Evolutionary conservation across 2,797 vertebrate species (phyloP).

Genomic region (Paedocypris micromegethes): DNA sequence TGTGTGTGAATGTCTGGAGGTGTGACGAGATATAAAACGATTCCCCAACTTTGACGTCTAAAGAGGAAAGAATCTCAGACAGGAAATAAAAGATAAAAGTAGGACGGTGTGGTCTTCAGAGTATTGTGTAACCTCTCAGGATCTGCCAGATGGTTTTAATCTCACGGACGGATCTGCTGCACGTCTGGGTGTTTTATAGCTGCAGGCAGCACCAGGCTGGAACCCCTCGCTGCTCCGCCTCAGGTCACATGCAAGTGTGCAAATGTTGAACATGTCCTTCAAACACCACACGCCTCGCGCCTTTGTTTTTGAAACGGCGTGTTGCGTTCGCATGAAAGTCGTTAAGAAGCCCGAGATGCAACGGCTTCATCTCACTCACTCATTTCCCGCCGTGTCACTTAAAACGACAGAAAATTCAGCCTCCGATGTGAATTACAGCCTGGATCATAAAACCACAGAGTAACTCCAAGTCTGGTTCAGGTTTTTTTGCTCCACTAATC

Average conservation of each 20-base stretch:
- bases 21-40: not conserved
- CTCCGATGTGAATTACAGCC: not conserved
- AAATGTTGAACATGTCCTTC: conserved; percentile 23
- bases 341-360: too few species aligned
- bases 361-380: too few species aligned
- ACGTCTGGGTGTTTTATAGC: conserved; percentile 59
- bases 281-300: not conserved
- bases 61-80: not conserved
- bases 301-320: too few species aligned
- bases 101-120: conserved; percentile 45
- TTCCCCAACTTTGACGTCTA: conserved; percentile 1
- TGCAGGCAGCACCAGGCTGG: conserved; percentile 38
- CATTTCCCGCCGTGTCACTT: not conserved
- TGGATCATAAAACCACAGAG: not conserved
- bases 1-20: too few species aligned
- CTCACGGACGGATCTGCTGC: conserved; percentile 50
- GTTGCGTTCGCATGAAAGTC: too few species aligned
- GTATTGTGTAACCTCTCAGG: conserved; percentile 41
- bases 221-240: conserved; percentile 43
- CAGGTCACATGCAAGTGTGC: conserved; percentile 43
- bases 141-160: conserved; percentile 67
- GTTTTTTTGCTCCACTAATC: conserved; percentile 14
- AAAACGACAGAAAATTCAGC: not conserved
- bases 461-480: not conserved
- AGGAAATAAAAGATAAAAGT: conserved; percentile 18